Evolutionary conservation across 2,888 invertebrate genomes (phyloP).

Genomic region (Caenorhabditis imperialis): DNA sequence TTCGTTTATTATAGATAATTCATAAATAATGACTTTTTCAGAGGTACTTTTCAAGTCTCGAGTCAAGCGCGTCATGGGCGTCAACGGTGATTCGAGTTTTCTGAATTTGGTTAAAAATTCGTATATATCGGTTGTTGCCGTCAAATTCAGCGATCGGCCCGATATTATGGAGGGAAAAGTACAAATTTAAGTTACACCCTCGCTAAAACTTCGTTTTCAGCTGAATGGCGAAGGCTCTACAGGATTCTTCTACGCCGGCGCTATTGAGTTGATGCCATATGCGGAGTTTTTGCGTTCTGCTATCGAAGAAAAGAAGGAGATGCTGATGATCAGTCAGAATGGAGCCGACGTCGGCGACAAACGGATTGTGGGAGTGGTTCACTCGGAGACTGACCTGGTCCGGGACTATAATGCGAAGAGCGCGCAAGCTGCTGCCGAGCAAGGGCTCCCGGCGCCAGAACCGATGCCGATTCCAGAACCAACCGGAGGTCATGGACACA

Average conservation of each 20-base stretch:
- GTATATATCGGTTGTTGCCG: slow-evolving; percentile 56
- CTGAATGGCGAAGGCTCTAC: slow-evolving; percentile 44
- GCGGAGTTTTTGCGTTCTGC: slow-evolving; percentile 62
- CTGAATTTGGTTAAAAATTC: slow-evolving; percentile 46
- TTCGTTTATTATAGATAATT: too few relatives aligned
- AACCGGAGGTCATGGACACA: slow-evolving; percentile 61
- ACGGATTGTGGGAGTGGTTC: slow-evolving; percentile 51
- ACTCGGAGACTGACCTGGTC: slow-evolving; percentile 60
- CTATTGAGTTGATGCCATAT: slow-evolving; percentile 57
- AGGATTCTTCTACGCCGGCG: slow-evolving; percentile 60
- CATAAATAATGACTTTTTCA: slow-evolving; percentile 32
- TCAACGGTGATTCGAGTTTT: slow-evolving; percentile 52
- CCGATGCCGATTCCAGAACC: slow-evolving; percentile 55
- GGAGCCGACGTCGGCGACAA: slow-evolving; percentile 51
- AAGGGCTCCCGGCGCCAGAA: slow-evolving; percentile 57
- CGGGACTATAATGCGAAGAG: slow-evolving; percentile 63
- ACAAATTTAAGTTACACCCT: too few relatives aligned
- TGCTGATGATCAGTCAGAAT: slow-evolving; percentile 61
- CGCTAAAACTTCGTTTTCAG: slow-evolving; percentile 35
- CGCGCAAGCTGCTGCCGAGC: slow-evolving; percentile 33
- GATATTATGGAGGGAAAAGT: slow-evolving; percentile 64
- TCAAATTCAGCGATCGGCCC: slow-evolving; percentile 67
- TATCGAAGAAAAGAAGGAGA: slow-evolving; percentile 59
- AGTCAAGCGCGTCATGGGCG: slow-evolving; percentile 56
- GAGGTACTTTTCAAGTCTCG: slow-evolving; percentile 63